phyloP scores from a whole-genome alignment of 1,140 invertebrate species.

The Myzus persicae region DNA sequence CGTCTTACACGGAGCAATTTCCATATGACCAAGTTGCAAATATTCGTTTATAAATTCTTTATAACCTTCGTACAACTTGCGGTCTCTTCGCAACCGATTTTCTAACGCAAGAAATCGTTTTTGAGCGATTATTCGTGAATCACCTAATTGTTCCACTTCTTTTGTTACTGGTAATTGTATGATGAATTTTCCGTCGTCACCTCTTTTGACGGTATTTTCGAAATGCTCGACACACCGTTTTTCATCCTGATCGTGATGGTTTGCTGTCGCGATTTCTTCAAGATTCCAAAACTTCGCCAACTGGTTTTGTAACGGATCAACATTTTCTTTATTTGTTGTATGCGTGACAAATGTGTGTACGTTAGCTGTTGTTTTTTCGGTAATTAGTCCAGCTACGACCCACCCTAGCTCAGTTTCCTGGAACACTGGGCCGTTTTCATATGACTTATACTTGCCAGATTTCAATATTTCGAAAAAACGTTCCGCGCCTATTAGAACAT shows the following conservation, averaged over 20 bases:
- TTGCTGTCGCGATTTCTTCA: not conserved
- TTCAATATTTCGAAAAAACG: not conserved
- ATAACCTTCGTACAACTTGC: not conserved
- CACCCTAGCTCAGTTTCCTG: conserved; percentile 4
- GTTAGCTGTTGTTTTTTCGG: not conserved
- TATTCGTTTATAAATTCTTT: conserved; percentile 10
- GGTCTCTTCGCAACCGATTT: not conserved
- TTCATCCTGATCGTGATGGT: not conserved
- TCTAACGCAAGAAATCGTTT: not conserved
- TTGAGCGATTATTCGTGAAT: not conserved
- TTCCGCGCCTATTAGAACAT: not conserved
- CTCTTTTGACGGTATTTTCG: not conserved
- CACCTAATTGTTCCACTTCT: not conserved
- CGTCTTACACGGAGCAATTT: not conserved
- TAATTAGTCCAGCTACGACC: not conserved
- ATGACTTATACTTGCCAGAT: not conserved
- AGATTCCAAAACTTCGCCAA: not conserved
- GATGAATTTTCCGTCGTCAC: not conserved
- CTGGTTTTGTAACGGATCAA: not conserved
- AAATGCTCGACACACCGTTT: conserved; percentile 5
- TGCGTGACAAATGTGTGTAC: not conserved
- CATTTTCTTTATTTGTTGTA: not conserved
- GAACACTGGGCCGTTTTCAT: not conserved
- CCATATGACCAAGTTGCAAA: not conserved
- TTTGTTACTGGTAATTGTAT: not conserved